These are phyloP conservation scores for Harpalus rubripes DNA, from an alignment of 2,888 invertebrate species.

Conservation along the genomic window DNA sequence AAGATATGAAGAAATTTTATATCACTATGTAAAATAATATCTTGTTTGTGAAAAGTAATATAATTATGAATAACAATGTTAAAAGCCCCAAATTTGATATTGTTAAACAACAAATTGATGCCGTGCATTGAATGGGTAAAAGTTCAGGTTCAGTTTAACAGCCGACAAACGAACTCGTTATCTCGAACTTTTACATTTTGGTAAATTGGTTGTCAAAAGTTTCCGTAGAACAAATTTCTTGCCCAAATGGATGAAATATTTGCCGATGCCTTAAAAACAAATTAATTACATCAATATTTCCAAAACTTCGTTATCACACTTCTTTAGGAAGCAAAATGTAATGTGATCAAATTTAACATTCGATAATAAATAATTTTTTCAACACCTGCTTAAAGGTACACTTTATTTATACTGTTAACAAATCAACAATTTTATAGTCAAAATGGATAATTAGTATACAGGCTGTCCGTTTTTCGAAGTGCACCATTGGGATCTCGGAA, in stretches of 20 bases:
- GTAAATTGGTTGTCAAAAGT: slow-evolving; percentile 44
- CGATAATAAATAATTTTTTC: no score
- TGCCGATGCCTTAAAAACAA: neutral
- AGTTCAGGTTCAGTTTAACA: slow-evolving; percentile 21
- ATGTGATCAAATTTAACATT: no score
- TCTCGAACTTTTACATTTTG: slow-evolving; percentile 31
- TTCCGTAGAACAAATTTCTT: slow-evolving; percentile 22
- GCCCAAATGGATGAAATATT: slow-evolving; percentile 11
- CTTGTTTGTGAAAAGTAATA: neutral
- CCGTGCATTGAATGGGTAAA: neutral
- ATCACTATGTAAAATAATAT: no score
- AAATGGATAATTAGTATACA: no score
- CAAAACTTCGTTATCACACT: neutral
- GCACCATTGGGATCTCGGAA: no score
- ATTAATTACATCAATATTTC: slow-evolving; percentile 12
- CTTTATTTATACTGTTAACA: no score
- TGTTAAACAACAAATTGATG: neutral
- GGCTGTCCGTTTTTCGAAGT: no score
- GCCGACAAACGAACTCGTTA: slow-evolving; percentile 19
- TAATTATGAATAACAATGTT: neutral
- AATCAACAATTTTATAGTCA: no score
- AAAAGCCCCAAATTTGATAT: neutral
- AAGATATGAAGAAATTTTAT: no score
- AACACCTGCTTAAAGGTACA: no score
- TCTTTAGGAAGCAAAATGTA: no score